Evolutionary conservation across 2,888 invertebrate species (phyloP), one percentile per base, ranked within the genome.

Genomic region (Conomelus anceps): DNA sequence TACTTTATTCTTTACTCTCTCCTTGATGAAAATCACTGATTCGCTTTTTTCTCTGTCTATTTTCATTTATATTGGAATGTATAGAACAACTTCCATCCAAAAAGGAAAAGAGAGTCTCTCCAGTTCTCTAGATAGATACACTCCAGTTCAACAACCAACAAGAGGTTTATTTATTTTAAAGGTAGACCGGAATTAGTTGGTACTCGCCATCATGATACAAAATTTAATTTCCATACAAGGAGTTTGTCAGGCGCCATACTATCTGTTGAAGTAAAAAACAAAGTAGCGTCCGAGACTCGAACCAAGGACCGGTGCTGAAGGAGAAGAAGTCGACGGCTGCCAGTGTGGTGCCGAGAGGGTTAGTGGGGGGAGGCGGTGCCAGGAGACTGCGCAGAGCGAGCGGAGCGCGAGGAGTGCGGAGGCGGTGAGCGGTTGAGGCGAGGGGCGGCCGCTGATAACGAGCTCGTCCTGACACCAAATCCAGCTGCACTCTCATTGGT

Each of bases 361-460:
- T 6, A 41, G 85, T n/a, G 63, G n/a, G 24, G 86, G 9, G 24
- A 22, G 86, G 86, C 26, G 86, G 86, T 22, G 86, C 86, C 24
- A 24, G 29, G 86, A 24, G 86, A 86, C 24, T 89, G 90, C 34
- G 87, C 84, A 34, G 89, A 85, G 90, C 7, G 41, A 41, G 41
- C n/a, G n/a, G 7, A 41, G 41, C 41, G 17, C 26, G 41, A 23
- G 22, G 86, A 22, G 86, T 22, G 23, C n/a, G 22, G 85, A 11
- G 13, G 4, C 85, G 23, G 89, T 24, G 89, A 89, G 89, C 26
- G 88, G 90, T 89, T 89, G 89, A 89, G 89, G 90, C 24, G 88
- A 90, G 87, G 84, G 89, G 86, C 86, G 84, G 63, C 17, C 89
- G 88, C 91, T 90, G 86, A 86, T 86, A 86, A 86, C 86, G 86